Conservation (phyloP, 1,140 invertebrate species). For the Lerema accius region DNA sequence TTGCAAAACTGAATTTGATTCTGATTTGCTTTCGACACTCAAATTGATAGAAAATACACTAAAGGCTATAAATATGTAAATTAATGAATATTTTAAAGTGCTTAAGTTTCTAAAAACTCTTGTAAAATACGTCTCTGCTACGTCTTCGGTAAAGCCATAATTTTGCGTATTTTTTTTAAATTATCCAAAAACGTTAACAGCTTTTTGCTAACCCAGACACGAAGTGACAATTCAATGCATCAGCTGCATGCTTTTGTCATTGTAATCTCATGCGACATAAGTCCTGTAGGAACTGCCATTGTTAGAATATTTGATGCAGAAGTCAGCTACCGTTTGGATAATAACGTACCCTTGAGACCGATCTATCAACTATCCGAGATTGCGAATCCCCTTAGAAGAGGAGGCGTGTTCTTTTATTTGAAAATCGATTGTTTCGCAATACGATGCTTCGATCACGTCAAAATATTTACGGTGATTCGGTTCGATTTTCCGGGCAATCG, state of each 20-base stretch:
- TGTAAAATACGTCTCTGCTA: too few species aligned
- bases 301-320: slow-evolving; percentile 10
- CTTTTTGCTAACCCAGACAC: neutral
- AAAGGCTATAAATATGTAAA: too few species aligned
- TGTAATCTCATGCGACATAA: neutral
- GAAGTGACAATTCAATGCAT: neutral
- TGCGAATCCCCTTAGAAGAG: slow-evolving; percentile 54
- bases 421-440: slow-evolving; percentile 75
- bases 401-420: slow-evolving; percentile 47
- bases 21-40: neutral
- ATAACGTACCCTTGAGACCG: slow-evolving; percentile 57
- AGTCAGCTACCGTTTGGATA: slow-evolving; percentile 48
- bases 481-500: slow-evolving; percentile 74
- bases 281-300: neutral
- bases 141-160: too few species aligned
- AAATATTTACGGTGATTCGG: slow-evolving; percentile 74
- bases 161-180: too few species aligned
- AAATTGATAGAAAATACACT: too few species aligned
- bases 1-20: slow-evolving; percentile 13
- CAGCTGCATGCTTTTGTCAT: neutral
- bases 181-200: too few species aligned
- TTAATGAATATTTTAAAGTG: too few species aligned
- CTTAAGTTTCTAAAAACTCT: too few species aligned
- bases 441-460: slow-evolving; percentile 68
- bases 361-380: slow-evolving; percentile 68